Conservation (phyloP, 2,888 invertebrate genomes). For the Drosophila pseudotakahashii region DNA sequence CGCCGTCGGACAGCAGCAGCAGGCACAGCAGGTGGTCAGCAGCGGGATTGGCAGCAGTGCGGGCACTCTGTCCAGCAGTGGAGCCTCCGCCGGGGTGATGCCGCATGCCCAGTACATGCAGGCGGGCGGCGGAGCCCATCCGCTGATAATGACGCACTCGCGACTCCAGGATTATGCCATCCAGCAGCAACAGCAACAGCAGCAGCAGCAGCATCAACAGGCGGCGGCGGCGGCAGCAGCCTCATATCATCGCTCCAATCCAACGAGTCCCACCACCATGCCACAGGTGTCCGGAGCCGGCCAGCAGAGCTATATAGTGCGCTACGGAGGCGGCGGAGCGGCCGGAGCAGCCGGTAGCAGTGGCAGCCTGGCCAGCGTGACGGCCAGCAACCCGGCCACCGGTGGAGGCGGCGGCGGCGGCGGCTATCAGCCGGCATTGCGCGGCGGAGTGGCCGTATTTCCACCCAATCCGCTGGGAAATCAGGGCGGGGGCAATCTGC, state of each 20-base stretch:
- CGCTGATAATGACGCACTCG: slow-evolving; percentile 81
- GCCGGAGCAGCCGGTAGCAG: slow-evolving; percentile 58
- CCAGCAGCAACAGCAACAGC: slow-evolving; percentile 75
- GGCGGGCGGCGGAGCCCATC: slow-evolving; percentile 77
- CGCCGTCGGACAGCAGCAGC: slow-evolving; percentile 81
- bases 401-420: slow-evolving; percentile 17
- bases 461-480: slow-evolving; percentile 85
- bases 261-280: slow-evolving; percentile 89
- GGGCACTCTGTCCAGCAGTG: slow-evolving; percentile 81
- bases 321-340: slow-evolving; percentile 68
- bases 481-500: slow-evolving; percentile 44
- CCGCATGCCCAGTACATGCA: slow-evolving; percentile 81
- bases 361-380: slow-evolving; percentile 65
- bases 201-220: slow-evolving; percentile 59
- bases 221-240: slow-evolving; percentile 65
- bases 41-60: slow-evolving; percentile 82
- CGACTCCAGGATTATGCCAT: slow-evolving; percentile 80
- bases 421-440: slow-evolving; percentile 86
- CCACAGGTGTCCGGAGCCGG: slow-evolving; percentile 80
- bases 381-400: slow-evolving; percentile 35
- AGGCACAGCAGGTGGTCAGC: slow-evolving; percentile 51
- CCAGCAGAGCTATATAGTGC: slow-evolving; percentile 80
- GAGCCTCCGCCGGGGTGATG: slow-evolving; percentile 54
- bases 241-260: slow-evolving; percentile 88
- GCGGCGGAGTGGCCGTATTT: slow-evolving; percentile 89